A percentile compares a stretch with the other conserved stretches of the same genome.
These are phyloP conservation scores for Spodoptera litura DNA, from an alignment of 1,140 invertebrate species.

Conservation along the genomic window DNA sequence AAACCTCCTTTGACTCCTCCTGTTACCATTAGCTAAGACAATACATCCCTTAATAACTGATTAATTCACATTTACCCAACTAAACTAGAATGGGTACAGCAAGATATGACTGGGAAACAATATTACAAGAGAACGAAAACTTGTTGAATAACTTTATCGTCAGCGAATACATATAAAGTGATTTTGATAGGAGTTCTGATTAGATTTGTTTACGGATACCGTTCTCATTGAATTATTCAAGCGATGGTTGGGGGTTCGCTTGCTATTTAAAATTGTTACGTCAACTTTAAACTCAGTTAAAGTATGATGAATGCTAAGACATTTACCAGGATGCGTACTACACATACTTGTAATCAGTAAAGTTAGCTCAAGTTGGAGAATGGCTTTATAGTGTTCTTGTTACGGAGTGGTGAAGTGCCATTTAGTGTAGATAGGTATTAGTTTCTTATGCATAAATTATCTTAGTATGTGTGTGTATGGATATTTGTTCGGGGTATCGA, in stretches of 20 bases:
- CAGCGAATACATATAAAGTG: slow-evolving; percentile 45
- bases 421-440: slow-evolving; percentile 4
- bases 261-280: slow-evolving; percentile 57
- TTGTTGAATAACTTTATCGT: slow-evolving; percentile 37
- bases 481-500: too few relatives aligned
- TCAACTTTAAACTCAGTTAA: slow-evolving; percentile 52
- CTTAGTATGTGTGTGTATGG: background rate
- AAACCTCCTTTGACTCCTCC: too few relatives aligned
- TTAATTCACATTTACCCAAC: background rate
- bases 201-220: slow-evolving; percentile 57
- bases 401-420: slow-evolving; percentile 3
- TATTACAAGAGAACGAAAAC: slow-evolving; percentile 6
- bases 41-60: background rate
- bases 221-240: slow-evolving; percentile 61
- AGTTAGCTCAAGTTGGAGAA: slow-evolving; percentile 8
- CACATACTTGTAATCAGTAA: slow-evolving; percentile 35
- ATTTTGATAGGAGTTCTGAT: slow-evolving; percentile 58
- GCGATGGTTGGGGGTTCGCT: slow-evolving; percentile 34
- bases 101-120: background rate
- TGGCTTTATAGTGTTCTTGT: slow-evolving; percentile 2
- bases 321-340: slow-evolving; percentile 39
- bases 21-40: too few relatives aligned
- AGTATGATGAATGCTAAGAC: slow-evolving; percentile 54
- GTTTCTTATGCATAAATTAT: slow-evolving; percentile 11
- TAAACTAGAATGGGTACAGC: background rate